These are phyloP conservation scores for Oreortyx pictus DNA, from an alignment of 2,797 vertebrate species.

Conservation along the genomic window DNA sequence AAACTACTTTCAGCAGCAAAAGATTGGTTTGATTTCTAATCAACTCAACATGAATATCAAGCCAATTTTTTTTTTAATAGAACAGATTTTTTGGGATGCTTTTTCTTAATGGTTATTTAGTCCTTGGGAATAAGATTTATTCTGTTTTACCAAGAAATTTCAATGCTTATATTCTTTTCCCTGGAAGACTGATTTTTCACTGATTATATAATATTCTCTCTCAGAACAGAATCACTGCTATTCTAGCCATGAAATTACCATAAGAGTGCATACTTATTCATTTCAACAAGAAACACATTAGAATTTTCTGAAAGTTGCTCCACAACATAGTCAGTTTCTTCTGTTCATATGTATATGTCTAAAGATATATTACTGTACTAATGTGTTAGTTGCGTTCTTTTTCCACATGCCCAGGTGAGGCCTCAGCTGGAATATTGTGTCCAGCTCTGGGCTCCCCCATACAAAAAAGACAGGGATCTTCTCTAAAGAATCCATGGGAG, in stretches of 20 bases:
- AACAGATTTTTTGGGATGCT: neutral
- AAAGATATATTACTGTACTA: neutral
- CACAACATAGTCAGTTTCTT: neutral
- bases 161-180: neutral
- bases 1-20: neutral
- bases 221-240: neutral
- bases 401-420: neutral
- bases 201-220: neutral
- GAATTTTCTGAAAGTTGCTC: neutral
- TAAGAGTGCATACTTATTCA: neutral
- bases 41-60: slow-evolving; percentile 40
- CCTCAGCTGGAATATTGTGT: too few relatives aligned
- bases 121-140: neutral
- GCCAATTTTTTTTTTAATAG: neutral
- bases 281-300: neutral
- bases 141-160: neutral
- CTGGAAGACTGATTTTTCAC: slow-evolving; percentile 1
- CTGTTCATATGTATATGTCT: neutral
- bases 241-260: neutral
- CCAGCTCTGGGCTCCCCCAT: too few relatives aligned
- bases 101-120: slow-evolving; percentile 5
- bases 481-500: too few relatives aligned
- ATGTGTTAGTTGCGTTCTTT: neutral
- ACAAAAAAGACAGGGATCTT: too few relatives aligned
- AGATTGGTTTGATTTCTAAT: slow-evolving; percentile 1